Conservation (phyloP, 2,797 vertebrate species). For the Anguilla obscura region DNA sequence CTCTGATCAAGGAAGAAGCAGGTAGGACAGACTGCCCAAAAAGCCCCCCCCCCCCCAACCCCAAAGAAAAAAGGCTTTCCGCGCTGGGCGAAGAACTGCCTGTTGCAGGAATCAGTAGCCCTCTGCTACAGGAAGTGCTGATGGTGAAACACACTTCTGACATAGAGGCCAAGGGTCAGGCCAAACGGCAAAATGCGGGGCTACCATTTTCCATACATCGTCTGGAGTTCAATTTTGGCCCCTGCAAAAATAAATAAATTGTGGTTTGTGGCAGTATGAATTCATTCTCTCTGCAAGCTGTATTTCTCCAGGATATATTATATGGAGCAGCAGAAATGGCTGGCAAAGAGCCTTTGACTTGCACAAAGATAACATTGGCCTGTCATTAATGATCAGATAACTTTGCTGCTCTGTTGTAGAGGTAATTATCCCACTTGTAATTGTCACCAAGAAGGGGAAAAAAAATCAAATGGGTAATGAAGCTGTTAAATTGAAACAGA, state of each 20-base stretch:
- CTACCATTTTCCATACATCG: background rate
- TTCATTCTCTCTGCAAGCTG: background rate
- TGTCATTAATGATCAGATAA: slow-evolving; percentile 19
- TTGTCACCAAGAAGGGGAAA: background rate
- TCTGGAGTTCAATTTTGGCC: background rate
- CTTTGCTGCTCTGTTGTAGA: background rate
- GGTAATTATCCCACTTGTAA: slow-evolving; percentile 25
- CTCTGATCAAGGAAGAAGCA: slow-evolving; percentile 74
- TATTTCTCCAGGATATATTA: background rate
- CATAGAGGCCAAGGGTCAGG: slow-evolving; percentile 30
- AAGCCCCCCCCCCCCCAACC: slow-evolving; percentile 22
- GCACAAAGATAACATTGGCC: slow-evolving; percentile 9
- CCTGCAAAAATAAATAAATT: background rate
- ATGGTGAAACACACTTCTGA: slow-evolving; percentile 41
- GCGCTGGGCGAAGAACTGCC: slow-evolving; percentile 69
- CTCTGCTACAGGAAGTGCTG: slow-evolving; percentile 35
- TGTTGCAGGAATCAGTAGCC: background rate
- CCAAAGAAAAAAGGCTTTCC: slow-evolving; percentile 63
- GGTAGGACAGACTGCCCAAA: slow-evolving; percentile 56
- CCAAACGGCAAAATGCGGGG: background rate
- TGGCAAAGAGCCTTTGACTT: background rate
- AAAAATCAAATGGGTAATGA: slow-evolving; percentile 25
- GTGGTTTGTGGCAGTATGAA: background rate
- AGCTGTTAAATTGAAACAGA: slow-evolving; percentile 1
- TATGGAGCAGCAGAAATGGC: background rate